phyloP scores from a whole-genome alignment of 2,888 invertebrate genomes.

The Zaprionus obscuricornis region DNA sequence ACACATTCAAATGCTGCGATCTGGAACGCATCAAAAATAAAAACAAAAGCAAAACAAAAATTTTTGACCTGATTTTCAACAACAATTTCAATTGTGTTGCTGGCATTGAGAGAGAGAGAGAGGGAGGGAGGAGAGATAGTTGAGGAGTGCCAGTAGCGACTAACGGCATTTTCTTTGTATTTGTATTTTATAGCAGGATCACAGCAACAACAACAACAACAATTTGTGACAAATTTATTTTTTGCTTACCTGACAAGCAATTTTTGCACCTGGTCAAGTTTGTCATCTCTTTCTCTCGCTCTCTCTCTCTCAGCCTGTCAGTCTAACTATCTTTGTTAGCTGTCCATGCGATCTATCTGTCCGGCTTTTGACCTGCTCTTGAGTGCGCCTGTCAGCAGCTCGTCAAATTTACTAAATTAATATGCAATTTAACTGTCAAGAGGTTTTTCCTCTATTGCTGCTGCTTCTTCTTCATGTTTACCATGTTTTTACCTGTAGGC shows the following conservation, averaged over 20 bases:
- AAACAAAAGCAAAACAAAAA: too few relatives aligned
- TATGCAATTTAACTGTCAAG: conserved; percentile 71
- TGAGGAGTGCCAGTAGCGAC: too few relatives aligned
- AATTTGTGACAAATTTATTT: conserved; percentile 16
- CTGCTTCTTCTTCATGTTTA: neutral
- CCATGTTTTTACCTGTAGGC: conserved; percentile 47
- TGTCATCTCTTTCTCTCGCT: too few relatives aligned
- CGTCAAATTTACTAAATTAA: conserved; percentile 62
- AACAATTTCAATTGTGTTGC: conserved; percentile 23
- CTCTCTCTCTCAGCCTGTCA: neutral
- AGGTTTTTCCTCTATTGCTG: conserved; percentile 3
- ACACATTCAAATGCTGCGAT: conserved; percentile 38
- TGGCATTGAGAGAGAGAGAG: neutral
- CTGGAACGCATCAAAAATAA: conserved; percentile 36
- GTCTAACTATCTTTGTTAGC: neutral
- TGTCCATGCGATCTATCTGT: conserved; percentile 1
- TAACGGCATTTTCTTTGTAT: conserved; percentile 1
- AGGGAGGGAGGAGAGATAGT: too few relatives aligned
- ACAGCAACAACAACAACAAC: neutral
- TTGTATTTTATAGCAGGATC: conserved; percentile 13
- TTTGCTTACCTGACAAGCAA: conserved; percentile 5
- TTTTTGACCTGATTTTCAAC: conserved; percentile 47
- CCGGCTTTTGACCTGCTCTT: conserved; percentile 23
- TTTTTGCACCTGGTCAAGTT: conserved; percentile 30
- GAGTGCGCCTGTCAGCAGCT: conserved; percentile 44